A percentile compares a stretch with the other conserved stretches of the same genome.
Conservation (phyloP, 1,140 invertebrate genomes). For the Probaryconus sp. region DNA sequence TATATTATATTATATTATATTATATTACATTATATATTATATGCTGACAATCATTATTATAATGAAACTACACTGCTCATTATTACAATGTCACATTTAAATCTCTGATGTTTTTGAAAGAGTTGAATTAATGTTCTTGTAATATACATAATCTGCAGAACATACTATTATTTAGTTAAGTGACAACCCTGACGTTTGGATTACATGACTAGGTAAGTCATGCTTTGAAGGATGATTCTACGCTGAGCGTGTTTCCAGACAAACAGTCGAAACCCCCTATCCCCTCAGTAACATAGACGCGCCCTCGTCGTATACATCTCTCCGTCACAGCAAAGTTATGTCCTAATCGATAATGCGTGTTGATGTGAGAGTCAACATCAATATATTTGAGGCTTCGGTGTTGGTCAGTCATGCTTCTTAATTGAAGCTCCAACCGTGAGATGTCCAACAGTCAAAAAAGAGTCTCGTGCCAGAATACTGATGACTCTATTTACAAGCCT, state of each 20-base stretch:
- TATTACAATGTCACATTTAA: too few species aligned
- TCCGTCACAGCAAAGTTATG: slow-evolving; percentile 65
- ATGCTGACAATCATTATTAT: too few species aligned
- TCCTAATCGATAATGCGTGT: slow-evolving; percentile 63
- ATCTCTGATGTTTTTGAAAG: slow-evolving; percentile 14
- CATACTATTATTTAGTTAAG: slow-evolving; percentile 41
- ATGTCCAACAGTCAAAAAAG: slow-evolving; percentile 61
- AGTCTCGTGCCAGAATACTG: slow-evolving; percentile 51
- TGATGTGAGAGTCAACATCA: slow-evolving; percentile 58
- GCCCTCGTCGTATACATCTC: slow-evolving; percentile 61
- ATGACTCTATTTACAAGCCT: slow-evolving; percentile 51
- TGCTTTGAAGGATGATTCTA: slow-evolving; percentile 61
- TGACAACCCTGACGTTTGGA: slow-evolving; percentile 49
- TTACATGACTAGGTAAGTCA: slow-evolving; percentile 61
- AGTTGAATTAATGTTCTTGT: slow-evolving; percentile 10
- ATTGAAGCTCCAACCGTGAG: slow-evolving; percentile 66
- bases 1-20: too few species aligned
- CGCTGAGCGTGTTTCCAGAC: slow-evolving; percentile 60
- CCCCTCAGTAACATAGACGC: slow-evolving; percentile 48
- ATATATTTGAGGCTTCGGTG: slow-evolving; percentile 61
- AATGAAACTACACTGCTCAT: too few species aligned
- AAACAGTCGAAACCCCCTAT: slow-evolving; percentile 59
- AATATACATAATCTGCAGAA: slow-evolving; percentile 5
- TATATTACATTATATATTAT: too few species aligned
- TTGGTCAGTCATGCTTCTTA: slow-evolving; percentile 70